Evolutionary conservation across 2,113 vertebrate species (phyloP).

Genomic region (Vidua macroura): DNA sequence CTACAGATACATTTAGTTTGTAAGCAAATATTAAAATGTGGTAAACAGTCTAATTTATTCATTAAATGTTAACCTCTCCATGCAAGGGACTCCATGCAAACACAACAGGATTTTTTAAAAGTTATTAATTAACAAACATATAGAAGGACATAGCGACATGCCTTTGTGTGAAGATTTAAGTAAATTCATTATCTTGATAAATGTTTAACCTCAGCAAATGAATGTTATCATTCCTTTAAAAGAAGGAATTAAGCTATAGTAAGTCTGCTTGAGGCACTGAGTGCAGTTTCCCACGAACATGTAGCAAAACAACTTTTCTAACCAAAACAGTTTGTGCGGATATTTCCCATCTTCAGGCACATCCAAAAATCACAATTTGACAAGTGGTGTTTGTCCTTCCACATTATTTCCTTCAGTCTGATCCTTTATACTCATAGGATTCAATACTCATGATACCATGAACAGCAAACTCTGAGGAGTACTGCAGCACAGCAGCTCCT

Average conservation of each 20-base stretch:
- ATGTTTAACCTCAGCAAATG: conserved; percentile 54
- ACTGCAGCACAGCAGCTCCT: background rate
- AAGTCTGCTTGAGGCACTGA: background rate
- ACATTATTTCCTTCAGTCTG: background rate
- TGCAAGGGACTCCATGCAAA: conserved; percentile 2
- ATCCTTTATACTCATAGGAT: background rate
- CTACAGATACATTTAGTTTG: background rate
- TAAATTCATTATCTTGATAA: conserved; percentile 40
- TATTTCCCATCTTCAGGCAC: background rate
- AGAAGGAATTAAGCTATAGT: background rate
- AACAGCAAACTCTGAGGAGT: background rate
- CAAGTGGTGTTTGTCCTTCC: background rate
- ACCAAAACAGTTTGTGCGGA: background rate
- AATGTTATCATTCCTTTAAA: conserved; percentile 26
- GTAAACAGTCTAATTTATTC: background rate
- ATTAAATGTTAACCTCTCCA: conserved; percentile 48
- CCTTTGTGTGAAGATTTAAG: conserved; percentile 60
- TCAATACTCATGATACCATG: background rate
- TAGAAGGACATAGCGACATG: conserved; percentile 4
- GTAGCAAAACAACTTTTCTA: background rate
- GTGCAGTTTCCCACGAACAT: background rate
- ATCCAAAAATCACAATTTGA: background rate
- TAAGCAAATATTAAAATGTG: background rate
- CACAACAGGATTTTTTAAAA: background rate
- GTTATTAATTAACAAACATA: conserved; percentile 59